Evolutionary conservation across 2,797 vertebrate genomes (phyloP), one percentile per base, ranked within the genome.

Genomic region (Linurgus olivaceus): DNA sequence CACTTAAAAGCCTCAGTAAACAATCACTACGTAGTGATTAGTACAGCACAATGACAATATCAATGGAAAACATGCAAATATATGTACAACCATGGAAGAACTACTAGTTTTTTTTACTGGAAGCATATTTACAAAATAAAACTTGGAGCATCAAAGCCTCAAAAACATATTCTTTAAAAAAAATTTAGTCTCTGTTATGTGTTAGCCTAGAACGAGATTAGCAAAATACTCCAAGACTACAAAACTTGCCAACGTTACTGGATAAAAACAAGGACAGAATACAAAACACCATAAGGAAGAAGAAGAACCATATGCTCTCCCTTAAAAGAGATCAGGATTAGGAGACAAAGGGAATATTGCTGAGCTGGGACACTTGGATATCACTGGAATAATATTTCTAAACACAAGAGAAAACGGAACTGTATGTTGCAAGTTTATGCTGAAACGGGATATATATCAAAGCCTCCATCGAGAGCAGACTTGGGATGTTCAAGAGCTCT

Each of bases 301-400:
- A 90, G 25, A 78, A 86, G 65, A 79, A 85, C 84, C 74, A 76
- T 65, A 95, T 66, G 91, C 68, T 81, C 61, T 79, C 52, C 61
- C 40, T 59, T 13, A 38, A 35, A 48, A 52, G 63, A 87, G 26
- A 94, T 40, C 47, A 33, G 62, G 75, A 83, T 70, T 65, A 61
- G 18, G 31, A 94, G 58, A 95, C 96, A 94, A 94, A 93, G 79
- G 47, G 62, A 76, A 65, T 72, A 58, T 13, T 62, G 76, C 79
- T 31, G 47, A 76, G 54, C 58, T 70, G 51, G 59, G 77, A 84
- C 7, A 19, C 83, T 61, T 31, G 7, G 17, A 23, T 19, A n/a
- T 13, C 20, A 47, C 13, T 7, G 8, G 14, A 76, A 58, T 14
- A 19, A 29, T 44, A 51, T 58, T 59, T 23, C 61, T 35, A 52